A percentile compares a stretch with the other conserved stretches of the same genome.
phyloP scores from a whole-genome alignment of 2,113 vertebrate species.

The Myotis lucifugus region DNA sequence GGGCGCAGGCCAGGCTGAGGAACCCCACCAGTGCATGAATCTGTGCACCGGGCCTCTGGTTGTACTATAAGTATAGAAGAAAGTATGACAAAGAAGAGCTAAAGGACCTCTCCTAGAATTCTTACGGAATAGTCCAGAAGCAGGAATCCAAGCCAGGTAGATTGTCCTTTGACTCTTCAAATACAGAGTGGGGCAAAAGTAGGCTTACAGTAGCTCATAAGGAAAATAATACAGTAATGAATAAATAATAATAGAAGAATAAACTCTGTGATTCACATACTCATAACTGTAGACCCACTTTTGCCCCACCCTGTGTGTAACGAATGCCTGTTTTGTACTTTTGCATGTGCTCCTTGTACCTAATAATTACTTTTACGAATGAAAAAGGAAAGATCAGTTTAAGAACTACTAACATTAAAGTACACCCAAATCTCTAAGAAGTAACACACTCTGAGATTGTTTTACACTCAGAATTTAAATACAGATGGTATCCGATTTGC shows the following conservation, averaged over 20 bases:
- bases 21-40: too few species aligned
- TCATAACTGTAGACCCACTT: too few species aligned
- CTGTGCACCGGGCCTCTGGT: too few species aligned
- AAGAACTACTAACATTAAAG: not conserved
- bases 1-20: too few species aligned
- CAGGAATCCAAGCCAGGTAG: not conserved
- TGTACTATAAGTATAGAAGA: not conserved
- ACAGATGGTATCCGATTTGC: not conserved
- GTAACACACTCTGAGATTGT: not conserved
- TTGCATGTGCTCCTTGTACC: not conserved
- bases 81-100: not conserved
- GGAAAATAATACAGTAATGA: too few species aligned
- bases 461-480: not conserved
- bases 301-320: too few species aligned
- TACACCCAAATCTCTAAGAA: not conserved
- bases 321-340: not conserved
- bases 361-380: not conserved
- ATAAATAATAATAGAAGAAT: too few species aligned
- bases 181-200: too few species aligned
- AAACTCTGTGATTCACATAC: too few species aligned
- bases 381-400: not conserved
- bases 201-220: too few species aligned
- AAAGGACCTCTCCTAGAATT: not conserved
- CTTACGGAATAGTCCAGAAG: not conserved
- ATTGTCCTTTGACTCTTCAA: not conserved